These are phyloP conservation scores for Siniperca chuatsi DNA, from an alignment of 2,113 vertebrate genomes.

Conservation along the genomic window DNA sequence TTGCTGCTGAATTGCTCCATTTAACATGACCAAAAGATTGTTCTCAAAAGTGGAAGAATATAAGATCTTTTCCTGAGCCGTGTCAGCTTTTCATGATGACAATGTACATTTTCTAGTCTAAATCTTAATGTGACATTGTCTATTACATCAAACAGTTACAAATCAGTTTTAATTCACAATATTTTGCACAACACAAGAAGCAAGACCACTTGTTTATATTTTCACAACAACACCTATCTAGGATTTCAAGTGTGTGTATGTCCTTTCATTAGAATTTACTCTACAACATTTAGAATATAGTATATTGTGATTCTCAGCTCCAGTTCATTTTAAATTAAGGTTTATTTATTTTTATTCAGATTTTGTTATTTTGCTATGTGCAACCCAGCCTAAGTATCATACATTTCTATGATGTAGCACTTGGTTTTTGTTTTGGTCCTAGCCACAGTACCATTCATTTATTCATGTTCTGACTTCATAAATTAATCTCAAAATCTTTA, in stretches of 20 bases:
- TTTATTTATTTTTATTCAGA: neutral
- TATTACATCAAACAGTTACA: neutral
- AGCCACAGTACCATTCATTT: neutral
- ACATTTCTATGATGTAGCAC: neutral
- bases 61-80: conserved; percentile 4
- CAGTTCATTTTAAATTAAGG: neutral
- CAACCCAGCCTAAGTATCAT: neutral
- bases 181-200: neutral
- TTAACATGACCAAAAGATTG: conserved; percentile 41
- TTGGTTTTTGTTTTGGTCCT: neutral
- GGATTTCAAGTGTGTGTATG: too few relatives aligned
- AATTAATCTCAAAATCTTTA: neutral
- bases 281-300: too few relatives aligned
- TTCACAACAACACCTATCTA: too few relatives aligned
- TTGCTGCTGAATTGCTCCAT: conserved; percentile 39
- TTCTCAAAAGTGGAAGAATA: conserved; percentile 36
- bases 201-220: too few relatives aligned
- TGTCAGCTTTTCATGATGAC: conserved; percentile 25
- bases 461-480: neutral
- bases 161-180: neutral
- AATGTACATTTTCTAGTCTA: conserved; percentile 17
- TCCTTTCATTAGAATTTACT: too few relatives aligned
- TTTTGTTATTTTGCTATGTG: neutral
- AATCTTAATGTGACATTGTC: conserved; percentile 14
- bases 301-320: too few relatives aligned